phyloP scores from a whole-genome alignment of 2,797 vertebrate genomes.

The Microcaecilia unicolor region DNA sequence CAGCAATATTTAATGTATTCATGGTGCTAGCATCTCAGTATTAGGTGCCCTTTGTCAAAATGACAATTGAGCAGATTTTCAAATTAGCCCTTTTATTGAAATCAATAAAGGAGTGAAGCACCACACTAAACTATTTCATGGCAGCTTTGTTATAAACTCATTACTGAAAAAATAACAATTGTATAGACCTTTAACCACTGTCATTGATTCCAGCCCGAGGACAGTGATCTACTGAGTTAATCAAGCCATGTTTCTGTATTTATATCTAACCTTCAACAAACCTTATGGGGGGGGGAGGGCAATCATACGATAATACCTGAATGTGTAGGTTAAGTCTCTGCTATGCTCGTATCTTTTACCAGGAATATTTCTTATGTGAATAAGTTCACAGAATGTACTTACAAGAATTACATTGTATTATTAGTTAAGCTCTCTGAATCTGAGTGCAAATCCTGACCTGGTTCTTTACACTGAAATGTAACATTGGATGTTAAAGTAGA shows the following conservation, averaged over 20 bases:
- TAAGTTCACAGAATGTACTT: too few species aligned
- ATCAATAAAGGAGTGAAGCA: conserved; percentile 40
- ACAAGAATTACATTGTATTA: too few species aligned
- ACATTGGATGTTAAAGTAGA: too few species aligned
- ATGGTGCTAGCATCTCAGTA: conserved; percentile 1
- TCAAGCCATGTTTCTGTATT: conserved; percentile 2
- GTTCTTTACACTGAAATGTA: too few species aligned
- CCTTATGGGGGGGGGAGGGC: too few species aligned
- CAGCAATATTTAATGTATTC: background rate
- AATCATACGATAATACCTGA: too few species aligned
- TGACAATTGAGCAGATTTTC: conserved; percentile 22
- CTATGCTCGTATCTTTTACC: too few species aligned
- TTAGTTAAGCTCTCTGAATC: too few species aligned
- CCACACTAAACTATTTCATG: conserved; percentile 38
- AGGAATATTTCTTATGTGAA: too few species aligned
- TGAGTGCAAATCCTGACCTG: too few species aligned
- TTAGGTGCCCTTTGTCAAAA: conserved; percentile 14
- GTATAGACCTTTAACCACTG: conserved; percentile 32
- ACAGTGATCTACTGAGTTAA: conserved; percentile 39
- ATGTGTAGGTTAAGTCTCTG: too few species aligned
- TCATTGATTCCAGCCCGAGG: conserved; percentile 18
- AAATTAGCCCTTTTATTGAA: conserved; percentile 50
- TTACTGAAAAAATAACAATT: conserved; percentile 31
- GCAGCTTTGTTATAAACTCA: conserved; percentile 47
- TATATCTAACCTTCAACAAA: too few species aligned